These are phyloP conservation scores for Lates japonicus DNA, from an alignment of 2,797 vertebrate genomes.

Conservation along the genomic window DNA sequence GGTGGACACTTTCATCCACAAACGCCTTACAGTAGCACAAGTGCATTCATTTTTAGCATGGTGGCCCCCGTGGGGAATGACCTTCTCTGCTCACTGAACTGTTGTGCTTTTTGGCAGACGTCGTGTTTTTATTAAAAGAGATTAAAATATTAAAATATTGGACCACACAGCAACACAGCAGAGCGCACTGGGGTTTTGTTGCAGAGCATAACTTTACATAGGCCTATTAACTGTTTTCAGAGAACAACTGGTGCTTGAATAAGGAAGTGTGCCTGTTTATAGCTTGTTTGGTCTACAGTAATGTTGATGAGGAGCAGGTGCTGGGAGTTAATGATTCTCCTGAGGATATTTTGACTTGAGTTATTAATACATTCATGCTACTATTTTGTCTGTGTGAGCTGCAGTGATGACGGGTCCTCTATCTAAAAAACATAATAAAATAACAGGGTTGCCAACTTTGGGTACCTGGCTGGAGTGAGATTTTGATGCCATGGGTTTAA, in stretches of 20 bases:
- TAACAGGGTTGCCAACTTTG: too few species aligned
- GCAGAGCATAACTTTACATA: slow-evolving; percentile 29
- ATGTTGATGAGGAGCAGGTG: slow-evolving; percentile 76
- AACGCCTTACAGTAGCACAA: slow-evolving; percentile 41
- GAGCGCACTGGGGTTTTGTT: slow-evolving; percentile 14
- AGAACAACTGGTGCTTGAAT: slow-evolving; percentile 56
- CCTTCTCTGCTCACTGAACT: slow-evolving; percentile 51
- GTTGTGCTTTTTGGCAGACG: slow-evolving; percentile 48
- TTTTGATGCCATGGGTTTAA: too few species aligned
- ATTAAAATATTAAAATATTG: slow-evolving; percentile 62
- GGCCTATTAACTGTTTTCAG: slow-evolving; percentile 55
- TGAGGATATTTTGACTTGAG: slow-evolving; percentile 68
- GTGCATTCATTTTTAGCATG: slow-evolving; percentile 62
- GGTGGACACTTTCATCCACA: slow-evolving; percentile 56
- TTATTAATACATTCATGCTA: slow-evolving; percentile 73
- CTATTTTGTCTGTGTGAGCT: slow-evolving; percentile 29
- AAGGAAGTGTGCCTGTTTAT: slow-evolving; percentile 65
- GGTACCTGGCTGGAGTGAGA: too few species aligned
- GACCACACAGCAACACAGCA: slow-evolving; percentile 33
- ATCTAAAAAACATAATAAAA: slow-evolving; percentile 5
- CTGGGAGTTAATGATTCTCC: slow-evolving; percentile 77
- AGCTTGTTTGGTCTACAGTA: slow-evolving; percentile 54
- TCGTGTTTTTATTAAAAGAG: slow-evolving; percentile 62
- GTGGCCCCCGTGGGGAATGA: slow-evolving; percentile 49
- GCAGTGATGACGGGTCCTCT: slow-evolving; percentile 12